These are phyloP conservation scores for Lithophane semibrunnea DNA, from an alignment of 2,888 invertebrate species.

Conservation along the genomic window DNA sequence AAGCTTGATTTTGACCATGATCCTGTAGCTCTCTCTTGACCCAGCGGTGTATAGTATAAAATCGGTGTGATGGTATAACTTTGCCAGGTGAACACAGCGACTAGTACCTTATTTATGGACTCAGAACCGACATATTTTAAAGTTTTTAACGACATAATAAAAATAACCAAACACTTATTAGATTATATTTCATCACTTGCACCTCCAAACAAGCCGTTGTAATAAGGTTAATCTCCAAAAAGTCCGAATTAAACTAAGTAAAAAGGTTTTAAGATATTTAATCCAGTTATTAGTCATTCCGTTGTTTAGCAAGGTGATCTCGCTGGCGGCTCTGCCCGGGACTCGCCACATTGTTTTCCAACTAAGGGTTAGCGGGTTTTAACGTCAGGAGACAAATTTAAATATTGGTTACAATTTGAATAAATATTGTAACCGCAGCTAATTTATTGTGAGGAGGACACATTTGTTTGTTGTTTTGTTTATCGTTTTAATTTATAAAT, in stretches of 20 bases:
- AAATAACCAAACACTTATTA: slow-evolving; percentile 56
- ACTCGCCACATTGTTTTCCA: slow-evolving; percentile 68
- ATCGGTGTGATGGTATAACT: background rate
- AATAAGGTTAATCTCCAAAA: slow-evolving; percentile 76
- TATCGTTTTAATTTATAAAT: slow-evolving; percentile 43
- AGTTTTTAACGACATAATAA: background rate
- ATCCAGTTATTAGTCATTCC: slow-evolving; percentile 77
- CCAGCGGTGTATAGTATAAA: too few species aligned
- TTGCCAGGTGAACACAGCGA: too few species aligned
- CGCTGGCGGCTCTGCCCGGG: slow-evolving; percentile 47
- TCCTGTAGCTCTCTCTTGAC: background rate
- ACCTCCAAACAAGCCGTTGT: slow-evolving; percentile 69
- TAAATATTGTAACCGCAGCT: slow-evolving; percentile 53
- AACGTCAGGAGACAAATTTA: slow-evolving; percentile 65
- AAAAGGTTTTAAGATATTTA: slow-evolving; percentile 78
- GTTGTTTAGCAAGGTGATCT: slow-evolving; percentile 71
- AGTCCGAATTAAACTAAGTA: slow-evolving; percentile 76
- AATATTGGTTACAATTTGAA: slow-evolving; percentile 64
- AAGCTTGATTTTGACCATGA: too few species aligned
- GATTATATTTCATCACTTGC: slow-evolving; percentile 67
- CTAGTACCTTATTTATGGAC: background rate
- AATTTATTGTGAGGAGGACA: slow-evolving; percentile 52
- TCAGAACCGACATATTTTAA: background rate
- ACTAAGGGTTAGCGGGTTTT: slow-evolving; percentile 69
- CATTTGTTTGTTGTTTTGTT: slow-evolving; percentile 51